Percentiles rank a stretch among this genome's conserved stretches.
These are phyloP conservation scores for Cheilosia variabilis DNA, from an alignment of 2,888 invertebrate genomes.

Conservation along the genomic window DNA sequence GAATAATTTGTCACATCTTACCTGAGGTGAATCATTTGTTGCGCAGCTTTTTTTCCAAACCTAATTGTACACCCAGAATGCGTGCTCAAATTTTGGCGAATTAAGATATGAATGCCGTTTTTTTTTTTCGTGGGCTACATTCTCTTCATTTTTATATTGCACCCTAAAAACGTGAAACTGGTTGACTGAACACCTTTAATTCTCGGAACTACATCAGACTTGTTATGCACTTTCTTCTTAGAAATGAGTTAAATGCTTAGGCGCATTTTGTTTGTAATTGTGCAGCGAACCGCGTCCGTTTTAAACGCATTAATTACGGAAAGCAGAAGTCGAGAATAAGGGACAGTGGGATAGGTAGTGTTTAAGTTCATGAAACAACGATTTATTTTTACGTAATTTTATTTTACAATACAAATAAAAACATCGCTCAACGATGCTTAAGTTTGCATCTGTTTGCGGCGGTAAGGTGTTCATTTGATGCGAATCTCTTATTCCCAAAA, in stretches of 20 bases:
- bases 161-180: neutral
- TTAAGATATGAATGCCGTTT: neutral
- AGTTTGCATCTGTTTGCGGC: too few relatives aligned
- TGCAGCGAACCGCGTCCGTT: neutral
- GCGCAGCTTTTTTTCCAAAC: neutral
- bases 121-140: neutral
- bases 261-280: neutral
- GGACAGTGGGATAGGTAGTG: too few relatives aligned
- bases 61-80: neutral
- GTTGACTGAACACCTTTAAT: neutral
- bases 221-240: neutral
- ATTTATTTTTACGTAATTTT: too few relatives aligned
- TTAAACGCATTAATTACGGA: neutral
- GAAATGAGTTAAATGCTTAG: neutral
- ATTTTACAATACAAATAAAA: too few relatives aligned
- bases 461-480: too few relatives aligned
- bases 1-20: too few relatives aligned
- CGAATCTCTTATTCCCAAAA: too few relatives aligned
- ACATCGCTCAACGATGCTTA: too few relatives aligned
- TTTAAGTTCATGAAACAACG: too few relatives aligned
- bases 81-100: neutral
- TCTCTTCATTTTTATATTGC: neutral
- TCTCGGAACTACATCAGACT: neutral
- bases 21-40: too few relatives aligned
- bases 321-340: neutral